phyloP scores from a whole-genome alignment of 2,888 invertebrate species.

The Amiota minor region DNA sequence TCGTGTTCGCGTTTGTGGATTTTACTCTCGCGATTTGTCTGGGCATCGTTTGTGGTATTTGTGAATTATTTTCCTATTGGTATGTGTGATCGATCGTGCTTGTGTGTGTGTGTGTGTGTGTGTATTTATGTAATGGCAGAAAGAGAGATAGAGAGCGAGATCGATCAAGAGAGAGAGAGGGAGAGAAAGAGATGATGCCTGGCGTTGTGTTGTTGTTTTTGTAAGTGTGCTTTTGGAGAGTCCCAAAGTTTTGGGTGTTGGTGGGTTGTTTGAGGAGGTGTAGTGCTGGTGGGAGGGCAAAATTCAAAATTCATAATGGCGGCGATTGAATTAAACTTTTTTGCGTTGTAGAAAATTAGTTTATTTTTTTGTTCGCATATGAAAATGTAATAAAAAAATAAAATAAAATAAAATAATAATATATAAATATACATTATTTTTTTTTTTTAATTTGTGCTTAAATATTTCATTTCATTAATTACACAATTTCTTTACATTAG shows the following conservation, averaged over 20 bases:
- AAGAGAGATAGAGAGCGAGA: not conserved
- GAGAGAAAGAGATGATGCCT: slow-evolving; percentile 15
- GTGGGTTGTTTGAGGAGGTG: slow-evolving; percentile 30
- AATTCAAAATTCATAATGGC: slow-evolving; percentile 59
- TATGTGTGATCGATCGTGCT: slow-evolving; percentile 16
- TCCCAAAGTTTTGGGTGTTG: slow-evolving; percentile 18
- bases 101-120: slow-evolving; percentile 31
- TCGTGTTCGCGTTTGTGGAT: slow-evolving; percentile 8
- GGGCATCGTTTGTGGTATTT: slow-evolving; percentile 24
- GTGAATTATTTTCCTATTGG: no score
- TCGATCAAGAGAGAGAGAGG: no score
- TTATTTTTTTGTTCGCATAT: slow-evolving; percentile 39
- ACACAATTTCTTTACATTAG: not conserved
- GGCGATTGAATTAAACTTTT: slow-evolving; percentile 56
- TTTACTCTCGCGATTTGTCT: slow-evolving; percentile 37
- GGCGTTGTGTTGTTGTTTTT: slow-evolving; percentile 40
- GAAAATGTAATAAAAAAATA: no score
- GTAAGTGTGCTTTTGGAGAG: slow-evolving; percentile 33
- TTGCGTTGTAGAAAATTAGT: slow-evolving; percentile 66
- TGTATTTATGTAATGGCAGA: slow-evolving; percentile 1
- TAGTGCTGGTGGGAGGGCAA: slow-evolving; percentile 32
- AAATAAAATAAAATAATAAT: no score
- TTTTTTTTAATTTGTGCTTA: not conserved
- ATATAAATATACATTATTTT: not conserved
- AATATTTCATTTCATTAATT: not conserved